Base-by-base conservation (phyloP, 2,888 invertebrate genomes). In the Tipula unca region DNA sequence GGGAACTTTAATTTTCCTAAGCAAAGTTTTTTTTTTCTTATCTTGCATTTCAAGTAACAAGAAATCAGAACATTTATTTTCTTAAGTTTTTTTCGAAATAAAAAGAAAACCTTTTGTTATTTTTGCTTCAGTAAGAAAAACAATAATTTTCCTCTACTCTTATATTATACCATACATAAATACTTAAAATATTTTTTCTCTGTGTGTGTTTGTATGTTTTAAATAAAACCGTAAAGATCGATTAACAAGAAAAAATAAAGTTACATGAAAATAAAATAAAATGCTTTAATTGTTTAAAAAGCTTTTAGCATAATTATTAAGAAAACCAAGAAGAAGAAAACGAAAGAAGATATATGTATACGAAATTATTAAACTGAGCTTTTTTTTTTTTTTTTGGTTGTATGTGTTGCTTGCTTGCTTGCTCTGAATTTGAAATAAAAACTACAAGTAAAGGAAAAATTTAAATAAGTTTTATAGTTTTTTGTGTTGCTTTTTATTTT, bases 241-340 rank as follows among this genome's bases (percentile, higher is more conserved):
- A 69, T 69, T 69, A 69, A 69, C 25, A 10, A 69, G 69, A 25
- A 69, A 17, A 69, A 69, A 48, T 17, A 48, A 69, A 69, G 10
- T 69, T 25, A 69, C 14, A 69, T 25, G 69, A 69, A 69, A 69
- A 25, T 69, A 25, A 69, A 69, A 69, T 69, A 69, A 69, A 25
- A 69, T 14, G 69, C 69, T 69, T 69, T 69, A 69, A 69, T 69
- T 69, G 69, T 69, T 69, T 69, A 69, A 69, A 69, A 69, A 69
- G 69, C 69, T 69, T 69, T 69, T 69, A 69, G 69, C 69, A 69
- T 69, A 69, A 69, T 69, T 69, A 69, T 69, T 20, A 69, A 69
- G 69, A 69, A 25, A 69, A 69, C 8, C 4, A 69, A 69, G 69
- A 69, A 69, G 10, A 69, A 17, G 13, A 54, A 4, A 8, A n/a